These are phyloP conservation scores for Celastrina argiolus DNA, from an alignment of 2,888 invertebrate genomes.

Conservation along the genomic window DNA sequence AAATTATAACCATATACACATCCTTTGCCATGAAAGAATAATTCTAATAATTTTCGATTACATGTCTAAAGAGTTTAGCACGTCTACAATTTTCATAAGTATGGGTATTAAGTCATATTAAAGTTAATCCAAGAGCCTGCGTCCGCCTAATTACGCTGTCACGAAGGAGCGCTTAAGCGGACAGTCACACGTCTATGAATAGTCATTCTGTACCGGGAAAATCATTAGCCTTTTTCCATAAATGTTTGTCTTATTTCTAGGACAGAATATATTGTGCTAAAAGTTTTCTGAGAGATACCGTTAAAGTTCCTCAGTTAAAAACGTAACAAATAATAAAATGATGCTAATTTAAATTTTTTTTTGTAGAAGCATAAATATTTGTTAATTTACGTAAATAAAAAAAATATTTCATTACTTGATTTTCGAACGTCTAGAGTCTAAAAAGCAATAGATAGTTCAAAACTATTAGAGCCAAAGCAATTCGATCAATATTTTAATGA, in stretches of 20 bases:
- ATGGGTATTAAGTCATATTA: conserved; percentile 4
- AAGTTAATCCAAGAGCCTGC: background rate
- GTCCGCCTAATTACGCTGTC: conserved; percentile 1
- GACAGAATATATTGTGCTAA: background rate
- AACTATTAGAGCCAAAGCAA: no score
- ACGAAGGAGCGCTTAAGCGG: conserved; percentile 4
- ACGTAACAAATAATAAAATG: no score
- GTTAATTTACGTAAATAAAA: background rate
- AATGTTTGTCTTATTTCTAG: conserved; percentile 1
- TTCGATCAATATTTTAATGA: no score
- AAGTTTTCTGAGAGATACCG: no score
- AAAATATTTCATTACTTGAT: no score
- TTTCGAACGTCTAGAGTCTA: no score
- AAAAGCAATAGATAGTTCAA: no score
- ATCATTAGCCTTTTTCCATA: conserved; percentile 5
- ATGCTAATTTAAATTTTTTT: no score
- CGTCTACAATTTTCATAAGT: background rate
- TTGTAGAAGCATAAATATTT: background rate
- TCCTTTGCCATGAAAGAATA: background rate
- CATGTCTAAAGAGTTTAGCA: background rate
- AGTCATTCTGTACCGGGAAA: background rate
- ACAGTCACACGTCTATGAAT: conserved; percentile 13
- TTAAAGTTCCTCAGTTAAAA: no score
- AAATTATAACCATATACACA: no score
- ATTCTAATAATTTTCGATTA: background rate